A percentile compares a stretch with the other conserved stretches of the same genome.
phyloP scores from a whole-genome alignment of 2,113 vertebrate species.

The Suncus etruscus region DNA sequence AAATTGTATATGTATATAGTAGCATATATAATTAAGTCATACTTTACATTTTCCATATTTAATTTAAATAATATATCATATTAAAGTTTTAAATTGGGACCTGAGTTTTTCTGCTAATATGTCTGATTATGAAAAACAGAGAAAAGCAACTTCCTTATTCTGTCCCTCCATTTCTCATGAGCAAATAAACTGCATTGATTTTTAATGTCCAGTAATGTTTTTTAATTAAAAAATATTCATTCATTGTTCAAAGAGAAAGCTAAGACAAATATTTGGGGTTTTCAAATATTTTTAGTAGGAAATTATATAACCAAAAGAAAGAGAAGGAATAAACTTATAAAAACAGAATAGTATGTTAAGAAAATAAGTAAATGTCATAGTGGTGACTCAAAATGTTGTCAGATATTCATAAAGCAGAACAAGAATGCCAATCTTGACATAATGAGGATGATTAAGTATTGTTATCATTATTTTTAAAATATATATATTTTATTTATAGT shows the following conservation, averaged over 20 bases:
- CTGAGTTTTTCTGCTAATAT: neutral
- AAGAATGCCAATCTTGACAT: constrained; percentile 79
- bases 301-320: constrained; percentile 23
- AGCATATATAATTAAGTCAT: neutral
- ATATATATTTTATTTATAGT: constrained; percentile 81
- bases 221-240: neutral
- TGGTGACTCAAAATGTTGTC: constrained; percentile 85
- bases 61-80: neutral
- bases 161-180: neutral
- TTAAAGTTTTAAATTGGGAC: neutral
- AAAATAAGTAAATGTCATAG: constrained; percentile 79
- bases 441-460: constrained; percentile 80
- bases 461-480: constrained; percentile 69
- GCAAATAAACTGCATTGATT: neutral
- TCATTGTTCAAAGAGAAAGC: neutral
- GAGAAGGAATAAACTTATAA: neutral
- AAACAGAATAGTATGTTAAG: constrained; percentile 59
- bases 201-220: neutral
- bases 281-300: neutral
- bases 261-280: neutral
- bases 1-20: no score
- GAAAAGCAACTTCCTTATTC: neutral
- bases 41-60: neutral
- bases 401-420: constrained; percentile 76
- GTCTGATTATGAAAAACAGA: no score